A percentile compares a stretch with the other conserved stretches of the same genome.
phyloP scores from a whole-genome alignment of 2,797 vertebrate genomes.

The Gorsachius magnificus region DNA sequence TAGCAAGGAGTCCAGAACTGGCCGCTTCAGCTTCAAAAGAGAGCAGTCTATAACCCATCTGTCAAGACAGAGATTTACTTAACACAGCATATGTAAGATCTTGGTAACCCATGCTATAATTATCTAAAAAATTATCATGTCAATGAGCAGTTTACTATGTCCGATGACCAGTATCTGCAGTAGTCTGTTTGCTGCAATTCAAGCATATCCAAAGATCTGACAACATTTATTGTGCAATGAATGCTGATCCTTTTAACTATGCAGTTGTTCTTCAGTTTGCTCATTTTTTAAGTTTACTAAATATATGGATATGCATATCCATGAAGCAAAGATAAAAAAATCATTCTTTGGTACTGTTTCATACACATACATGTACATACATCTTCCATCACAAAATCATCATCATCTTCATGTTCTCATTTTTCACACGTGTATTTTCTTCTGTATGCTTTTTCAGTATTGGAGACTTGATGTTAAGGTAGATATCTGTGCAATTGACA shows the following conservation, averaged over 20 bases:
- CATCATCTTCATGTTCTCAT: not conserved
- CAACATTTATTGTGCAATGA: not conserved
- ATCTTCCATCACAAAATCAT: not conserved
- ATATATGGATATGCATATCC: not conserved
- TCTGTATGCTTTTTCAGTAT: not conserved
- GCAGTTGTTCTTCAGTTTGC: not conserved
- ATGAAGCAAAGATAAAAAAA: not conserved
- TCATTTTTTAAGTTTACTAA: not conserved
- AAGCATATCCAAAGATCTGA: not conserved
- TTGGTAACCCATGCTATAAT: not conserved
- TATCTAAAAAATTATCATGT: not conserved
- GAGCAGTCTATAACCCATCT: not conserved
- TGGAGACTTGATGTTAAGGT: not conserved
- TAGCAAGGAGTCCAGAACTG: not conserved
- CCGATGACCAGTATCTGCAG: not conserved
- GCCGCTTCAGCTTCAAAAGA: not conserved
- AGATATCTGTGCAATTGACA: not conserved
- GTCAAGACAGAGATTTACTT: not conserved
- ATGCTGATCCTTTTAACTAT: not conserved
- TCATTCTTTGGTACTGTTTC: not conserved
- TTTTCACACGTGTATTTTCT: not conserved
- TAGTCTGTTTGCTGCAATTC: not conserved
- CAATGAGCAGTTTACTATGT: not conserved
- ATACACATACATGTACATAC: not conserved
- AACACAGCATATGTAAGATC: not conserved